Conservation (phyloP, 2,797 vertebrate genomes). For the Merluccius polli region DNA sequence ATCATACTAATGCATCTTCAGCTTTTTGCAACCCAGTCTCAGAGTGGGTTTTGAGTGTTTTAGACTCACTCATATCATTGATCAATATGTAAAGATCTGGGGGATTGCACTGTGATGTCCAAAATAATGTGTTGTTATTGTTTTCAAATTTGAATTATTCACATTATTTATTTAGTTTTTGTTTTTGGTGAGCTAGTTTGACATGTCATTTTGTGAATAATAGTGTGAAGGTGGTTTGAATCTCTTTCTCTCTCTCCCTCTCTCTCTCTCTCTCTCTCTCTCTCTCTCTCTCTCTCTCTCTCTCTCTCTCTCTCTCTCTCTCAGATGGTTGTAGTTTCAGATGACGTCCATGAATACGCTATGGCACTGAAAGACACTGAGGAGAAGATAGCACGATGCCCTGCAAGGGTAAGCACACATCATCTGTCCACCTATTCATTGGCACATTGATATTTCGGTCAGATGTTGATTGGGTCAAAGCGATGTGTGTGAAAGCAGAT, state of each 20-base stretch:
- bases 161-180: not conserved
- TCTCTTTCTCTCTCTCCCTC: not conserved
- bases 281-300: not conserved
- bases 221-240: not conserved
- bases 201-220: not conserved
- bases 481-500: too few relatives aligned
- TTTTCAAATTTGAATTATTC: not conserved
- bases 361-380: slow-evolving; percentile 93
- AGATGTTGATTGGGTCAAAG: too few relatives aligned
- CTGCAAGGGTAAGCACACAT: slow-evolving; percentile 59
- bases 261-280: slow-evolving; percentile 4
- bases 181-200: not conserved
- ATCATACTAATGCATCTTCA: not conserved
- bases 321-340: slow-evolving; percentile 96
- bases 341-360: slow-evolving; percentile 94
- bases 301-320: not conserved
- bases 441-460: too few relatives aligned
- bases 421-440: not conserved
- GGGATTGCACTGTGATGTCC: not conserved
- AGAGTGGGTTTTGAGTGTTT: not conserved
- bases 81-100: not conserved
- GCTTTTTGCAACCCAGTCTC: not conserved
- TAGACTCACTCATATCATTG: not conserved
- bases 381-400: slow-evolving; percentile 91
- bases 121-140: not conserved